A percentile compares a stretch with the other conserved stretches of the same genome.
Conservation (phyloP, 2,797 vertebrate genomes). For the Arrhamphus sclerolepis region DNA sequence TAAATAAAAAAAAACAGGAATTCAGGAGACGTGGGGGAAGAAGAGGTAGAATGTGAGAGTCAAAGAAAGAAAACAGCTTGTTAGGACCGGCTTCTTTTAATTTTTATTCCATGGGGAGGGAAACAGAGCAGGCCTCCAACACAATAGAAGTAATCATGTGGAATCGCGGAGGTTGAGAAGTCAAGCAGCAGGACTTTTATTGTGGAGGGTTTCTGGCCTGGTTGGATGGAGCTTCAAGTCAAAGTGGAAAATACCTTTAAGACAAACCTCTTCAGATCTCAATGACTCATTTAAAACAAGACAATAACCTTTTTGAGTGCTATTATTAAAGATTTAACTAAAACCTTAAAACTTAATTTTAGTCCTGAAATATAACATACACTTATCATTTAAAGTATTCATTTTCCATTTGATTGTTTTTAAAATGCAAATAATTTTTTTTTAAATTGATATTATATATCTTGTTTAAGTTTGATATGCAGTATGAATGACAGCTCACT, state of each 20-base stretch:
- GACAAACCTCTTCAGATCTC: not conserved
- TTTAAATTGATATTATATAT: no score
- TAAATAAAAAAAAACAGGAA: no score
- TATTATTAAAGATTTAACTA: not conserved
- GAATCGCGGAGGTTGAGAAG: slow-evolving; percentile 83
- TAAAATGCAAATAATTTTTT: no score
- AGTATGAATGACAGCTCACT: no score
- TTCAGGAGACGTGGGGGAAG: no score
- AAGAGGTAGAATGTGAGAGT: slow-evolving; percentile 5
- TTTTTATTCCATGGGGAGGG: not conserved
- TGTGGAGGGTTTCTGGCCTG: slow-evolving; percentile 36
- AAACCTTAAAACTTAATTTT: no score
- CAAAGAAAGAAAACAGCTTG: no score
- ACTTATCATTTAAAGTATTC: no score
- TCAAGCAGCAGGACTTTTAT: slow-evolving; percentile 76
- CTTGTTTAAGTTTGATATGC: no score
- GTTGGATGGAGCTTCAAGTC: not conserved
- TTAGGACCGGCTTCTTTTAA: no score
- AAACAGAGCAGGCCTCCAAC: slow-evolving; percentile 41
- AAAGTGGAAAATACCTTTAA: not conserved
- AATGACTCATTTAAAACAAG: slow-evolving; percentile 1
- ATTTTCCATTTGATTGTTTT: no score
- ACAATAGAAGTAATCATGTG: slow-evolving; percentile 81
- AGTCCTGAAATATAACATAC: no score
- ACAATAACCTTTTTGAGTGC: slow-evolving; percentile 13